Conservation (phyloP, 2,888 invertebrate species). For the Endotricha flammealis region DNA sequence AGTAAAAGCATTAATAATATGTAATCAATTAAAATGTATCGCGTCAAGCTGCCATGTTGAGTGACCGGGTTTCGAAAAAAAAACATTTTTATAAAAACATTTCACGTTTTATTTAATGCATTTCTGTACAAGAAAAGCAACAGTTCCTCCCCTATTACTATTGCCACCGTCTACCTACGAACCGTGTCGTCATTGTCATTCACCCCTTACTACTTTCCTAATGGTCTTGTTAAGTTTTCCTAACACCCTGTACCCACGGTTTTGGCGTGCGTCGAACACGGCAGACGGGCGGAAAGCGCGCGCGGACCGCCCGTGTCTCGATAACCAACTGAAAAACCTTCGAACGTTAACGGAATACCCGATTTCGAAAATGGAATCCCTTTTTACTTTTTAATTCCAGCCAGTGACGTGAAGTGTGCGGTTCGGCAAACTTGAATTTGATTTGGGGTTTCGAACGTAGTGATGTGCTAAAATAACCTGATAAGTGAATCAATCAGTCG, state of each 20-base stretch:
- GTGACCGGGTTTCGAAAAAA: too few relatives aligned
- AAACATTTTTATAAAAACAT: too few relatives aligned
- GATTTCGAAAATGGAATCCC: constrained; percentile 13
- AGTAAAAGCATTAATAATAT: too few relatives aligned
- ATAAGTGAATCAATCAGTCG: constrained; percentile 7
- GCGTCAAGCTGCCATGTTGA: too few relatives aligned
- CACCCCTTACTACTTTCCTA: constrained; percentile 11
- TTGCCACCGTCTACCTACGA: neutral
- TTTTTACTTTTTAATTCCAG: constrained; percentile 10
- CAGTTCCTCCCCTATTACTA: neutral
- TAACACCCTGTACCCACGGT: constrained; percentile 4
- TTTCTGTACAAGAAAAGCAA: neutral
- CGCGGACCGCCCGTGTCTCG: constrained; percentile 49
- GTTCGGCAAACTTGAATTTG: constrained; percentile 1
- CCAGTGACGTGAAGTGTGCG: constrained; percentile 12
- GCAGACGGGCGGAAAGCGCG: constrained; percentile 54
- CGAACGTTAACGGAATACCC: constrained; percentile 10
- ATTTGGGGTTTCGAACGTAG: constrained; percentile 1
- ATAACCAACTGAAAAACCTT: constrained; percentile 16
- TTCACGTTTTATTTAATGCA: too few relatives aligned
- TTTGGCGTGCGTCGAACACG: constrained; percentile 39
- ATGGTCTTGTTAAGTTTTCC: constrained; percentile 17
- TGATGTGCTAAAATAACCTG: constrained; percentile 9
- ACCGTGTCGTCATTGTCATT: constrained; percentile 6
- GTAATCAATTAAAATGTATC: too few relatives aligned